Percentiles rank a stretch among this genome's conserved stretches.
Conservation (phyloP, 2,113 vertebrate genomes). For the Eupsittula cactorum region DNA sequence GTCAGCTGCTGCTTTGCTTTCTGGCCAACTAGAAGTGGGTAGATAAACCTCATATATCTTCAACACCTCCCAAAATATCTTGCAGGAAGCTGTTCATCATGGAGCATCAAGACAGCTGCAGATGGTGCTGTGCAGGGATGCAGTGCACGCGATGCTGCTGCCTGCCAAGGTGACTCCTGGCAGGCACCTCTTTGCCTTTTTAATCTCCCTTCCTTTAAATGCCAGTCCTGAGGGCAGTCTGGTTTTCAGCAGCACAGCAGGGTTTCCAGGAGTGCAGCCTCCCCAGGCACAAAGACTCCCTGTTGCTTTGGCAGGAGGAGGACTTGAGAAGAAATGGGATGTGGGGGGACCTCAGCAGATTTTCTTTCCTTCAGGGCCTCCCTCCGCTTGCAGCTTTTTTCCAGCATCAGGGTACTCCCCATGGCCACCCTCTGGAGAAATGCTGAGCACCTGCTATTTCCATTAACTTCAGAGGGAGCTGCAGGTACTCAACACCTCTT, state of each 20-base stretch:
- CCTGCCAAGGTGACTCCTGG: background rate
- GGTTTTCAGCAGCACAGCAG: background rate
- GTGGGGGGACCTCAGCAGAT: background rate
- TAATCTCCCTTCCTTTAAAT: background rate
- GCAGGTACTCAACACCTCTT: background rate
- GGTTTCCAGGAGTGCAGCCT: background rate
- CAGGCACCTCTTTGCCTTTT: background rate
- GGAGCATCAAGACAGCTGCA: background rate
- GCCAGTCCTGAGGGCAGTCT: background rate
- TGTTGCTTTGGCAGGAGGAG: background rate
- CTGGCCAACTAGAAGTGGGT: background rate
- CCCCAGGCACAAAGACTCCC: background rate
- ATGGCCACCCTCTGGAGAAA: background rate
- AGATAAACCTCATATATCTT: background rate
- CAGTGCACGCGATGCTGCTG: background rate
- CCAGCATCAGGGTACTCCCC: background rate
- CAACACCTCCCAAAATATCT: background rate
- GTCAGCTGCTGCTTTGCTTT: background rate
- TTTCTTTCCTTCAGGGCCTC: background rate
- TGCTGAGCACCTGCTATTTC: background rate
- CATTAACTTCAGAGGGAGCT: background rate
- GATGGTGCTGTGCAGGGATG: background rate
- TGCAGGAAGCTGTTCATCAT: rapidly evolving
- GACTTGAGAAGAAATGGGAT: background rate
- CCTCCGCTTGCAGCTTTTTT: background rate